Percentiles rank a stretch among this genome's conserved stretches.
Conservation (phyloP, 1,140 invertebrate species). For the Colletes gigas region DNA sequence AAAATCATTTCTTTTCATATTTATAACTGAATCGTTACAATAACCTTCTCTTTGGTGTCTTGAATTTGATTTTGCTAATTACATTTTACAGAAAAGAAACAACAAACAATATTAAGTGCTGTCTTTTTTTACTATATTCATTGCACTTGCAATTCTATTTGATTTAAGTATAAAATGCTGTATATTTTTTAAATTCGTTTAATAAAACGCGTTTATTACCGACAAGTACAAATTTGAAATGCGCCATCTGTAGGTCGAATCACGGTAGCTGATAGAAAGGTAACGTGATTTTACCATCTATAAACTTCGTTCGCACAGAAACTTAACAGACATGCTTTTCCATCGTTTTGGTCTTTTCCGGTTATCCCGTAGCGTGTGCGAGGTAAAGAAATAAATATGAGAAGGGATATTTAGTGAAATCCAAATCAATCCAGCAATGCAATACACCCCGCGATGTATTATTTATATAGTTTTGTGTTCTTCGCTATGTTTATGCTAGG, state of each 20-base stretch:
- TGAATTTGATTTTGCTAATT: no score
- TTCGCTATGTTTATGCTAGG: slow-evolving; percentile 1
- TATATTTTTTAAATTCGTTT: background rate
- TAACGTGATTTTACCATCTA: slow-evolving; percentile 17
- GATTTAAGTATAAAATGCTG: background rate
- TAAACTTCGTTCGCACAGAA: background rate
- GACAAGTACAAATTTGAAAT: background rate
- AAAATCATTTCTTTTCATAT: no score
- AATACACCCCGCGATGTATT: slow-evolving; percentile 18
- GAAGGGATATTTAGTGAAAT: slow-evolving; percentile 54
- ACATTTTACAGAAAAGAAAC: no score
- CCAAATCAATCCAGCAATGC: slow-evolving; percentile 51
- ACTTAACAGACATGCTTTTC: background rate
- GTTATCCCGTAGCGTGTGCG: slow-evolving; percentile 60
- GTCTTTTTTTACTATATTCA: background rate
- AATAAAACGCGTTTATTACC: no score
- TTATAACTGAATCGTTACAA: no score
- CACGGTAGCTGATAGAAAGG: background rate
- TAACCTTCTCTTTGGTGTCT: no score
- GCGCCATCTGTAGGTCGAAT: background rate
- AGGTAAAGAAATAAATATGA: slow-evolving; percentile 68
- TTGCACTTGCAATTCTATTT: background rate
- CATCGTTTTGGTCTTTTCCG: slow-evolving; percentile 61
- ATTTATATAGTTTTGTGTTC: slow-evolving; percentile 13
- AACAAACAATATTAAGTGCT: no score